These are phyloP conservation scores for Anneissia japonica DNA, from an alignment of 35 echinoderm and acorn worm genomes.

Conservation along the genomic window DNA sequence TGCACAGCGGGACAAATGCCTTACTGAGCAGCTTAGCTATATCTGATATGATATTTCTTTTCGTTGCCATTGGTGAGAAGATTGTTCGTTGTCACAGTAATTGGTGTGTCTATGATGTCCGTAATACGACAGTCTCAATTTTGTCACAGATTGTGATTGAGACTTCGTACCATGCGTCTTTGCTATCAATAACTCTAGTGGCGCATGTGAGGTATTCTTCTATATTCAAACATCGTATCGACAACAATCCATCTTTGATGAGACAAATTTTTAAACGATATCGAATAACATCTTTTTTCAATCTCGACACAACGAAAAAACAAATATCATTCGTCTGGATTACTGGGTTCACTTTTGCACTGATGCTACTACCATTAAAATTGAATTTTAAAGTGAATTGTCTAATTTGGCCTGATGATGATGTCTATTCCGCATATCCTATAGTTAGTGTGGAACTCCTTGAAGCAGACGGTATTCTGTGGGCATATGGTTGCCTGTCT, in stretches of 20 bases:
- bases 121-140: constrained; percentile 5
- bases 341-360: constrained; percentile 5
- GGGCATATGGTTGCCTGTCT: background rate
- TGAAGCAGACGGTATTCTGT: background rate
- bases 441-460: background rate
- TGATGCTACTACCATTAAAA: constrained; percentile 18
- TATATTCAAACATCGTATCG: constrained; percentile 27
- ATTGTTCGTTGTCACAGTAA: background rate
- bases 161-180: constrained; percentile 48
- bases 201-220: constrained; percentile 41
- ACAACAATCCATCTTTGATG: constrained; percentile 16
- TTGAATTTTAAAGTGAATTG: background rate
- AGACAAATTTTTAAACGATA: background rate
- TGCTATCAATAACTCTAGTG: constrained; percentile 54
- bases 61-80: constrained; percentile 42
- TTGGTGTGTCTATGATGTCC: constrained; percentile 17
- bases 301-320: background rate
- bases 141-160: constrained; percentile 37
- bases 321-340: constrained; percentile 32
- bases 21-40: constrained; percentile 31
- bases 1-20: constrained; percentile 40
- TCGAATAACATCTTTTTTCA: background rate
- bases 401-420: constrained; percentile 45
- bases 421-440: background rate
- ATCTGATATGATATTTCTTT: constrained; percentile 44